Evolutionary conservation across 1,140 invertebrate genomes (phyloP).

Genomic region (Drosophila elegans): DNA sequence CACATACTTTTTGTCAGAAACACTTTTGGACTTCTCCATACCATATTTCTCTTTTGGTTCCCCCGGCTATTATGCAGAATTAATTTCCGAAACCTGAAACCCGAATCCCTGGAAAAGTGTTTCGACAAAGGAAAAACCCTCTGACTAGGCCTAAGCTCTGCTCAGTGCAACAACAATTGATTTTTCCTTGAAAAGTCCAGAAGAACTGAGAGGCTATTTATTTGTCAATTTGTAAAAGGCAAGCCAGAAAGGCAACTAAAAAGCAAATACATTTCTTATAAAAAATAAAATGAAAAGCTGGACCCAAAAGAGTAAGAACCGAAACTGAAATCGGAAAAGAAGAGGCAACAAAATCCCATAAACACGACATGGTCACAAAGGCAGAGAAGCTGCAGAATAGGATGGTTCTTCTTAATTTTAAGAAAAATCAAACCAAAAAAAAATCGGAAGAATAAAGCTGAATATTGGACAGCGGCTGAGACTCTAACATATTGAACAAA

Average conservation of each 20-base stretch:
- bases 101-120: constrained; percentile 38
- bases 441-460: constrained; percentile 26
- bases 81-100: constrained; percentile 51
- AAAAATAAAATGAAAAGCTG: constrained; percentile 69
- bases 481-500: constrained; percentile 53
- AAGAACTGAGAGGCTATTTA: constrained; percentile 60
- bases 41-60: not conserved
- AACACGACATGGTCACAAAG: constrained; percentile 76
- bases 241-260: constrained; percentile 57
- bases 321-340: constrained; percentile 11
- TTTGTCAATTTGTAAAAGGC: constrained; percentile 75
- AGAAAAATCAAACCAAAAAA: constrained; percentile 39
- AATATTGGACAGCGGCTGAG: constrained; percentile 9
- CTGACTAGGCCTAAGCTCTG: constrained; percentile 52
- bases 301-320: constrained; percentile 27
- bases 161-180: constrained; percentile 56
- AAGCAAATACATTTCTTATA: constrained; percentile 78
- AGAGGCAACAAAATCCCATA: constrained; percentile 75
- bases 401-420: constrained; percentile 49
- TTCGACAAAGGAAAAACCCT: constrained; percentile 42
- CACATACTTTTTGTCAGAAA: not conserved
- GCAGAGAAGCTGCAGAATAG: not conserved
- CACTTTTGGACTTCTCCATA: constrained; percentile 10
- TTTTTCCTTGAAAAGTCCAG: constrained; percentile 25
- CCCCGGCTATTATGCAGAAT: constrained; percentile 50